Evolutionary conservation across 2,888 invertebrate species (phyloP), one percentile per base, ranked within the genome.

Genomic region (Bombylius discolor): DNA sequence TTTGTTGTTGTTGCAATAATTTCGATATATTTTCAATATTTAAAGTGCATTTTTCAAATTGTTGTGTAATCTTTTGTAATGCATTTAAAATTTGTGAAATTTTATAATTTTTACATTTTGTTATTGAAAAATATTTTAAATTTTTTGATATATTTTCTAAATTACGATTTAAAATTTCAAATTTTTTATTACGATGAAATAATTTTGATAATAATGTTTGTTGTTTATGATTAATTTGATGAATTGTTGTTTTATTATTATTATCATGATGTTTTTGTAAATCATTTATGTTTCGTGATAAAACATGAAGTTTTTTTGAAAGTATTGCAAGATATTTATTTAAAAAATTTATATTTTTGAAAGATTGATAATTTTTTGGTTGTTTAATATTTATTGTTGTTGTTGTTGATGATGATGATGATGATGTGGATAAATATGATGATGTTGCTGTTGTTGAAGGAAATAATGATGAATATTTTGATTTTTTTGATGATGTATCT

Each of bases 311-410:
- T 53, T 67, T 68, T 36, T 64, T 62, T 33, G 68, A 66, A 5
- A 69, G 61, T 9, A 65, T 61, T 7, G 65, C 56, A 12, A 69
- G 58, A 58, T 67, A 67, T 59, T 65, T 64, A 56, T 68, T 67
- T 11, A 68, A 63, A 49, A 66, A 63, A 6, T 66, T 62, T 42
- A 59, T 63, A 50, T 60, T 59, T 47, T 61, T 56, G 9, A 51
- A 50, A 47, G 60, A 53, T 36, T 11, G 14, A 9, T 57, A 50
- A 46, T 49, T 34, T 46, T 39, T 34, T 47, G 7, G 33, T 23
- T 39, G 53, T 9, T 11, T 23, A 23, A 23, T 23, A 23, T 23
- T 23, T 23, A 3, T 23, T 23, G 1, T 23, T 23, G 23, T 1
- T 23, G 23, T 23, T 23, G 23, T 23, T 23, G 23, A 23, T 23